phyloP scores from a whole-genome alignment of 2,888 invertebrate genomes.

The Danaus chrysippus region DNA sequence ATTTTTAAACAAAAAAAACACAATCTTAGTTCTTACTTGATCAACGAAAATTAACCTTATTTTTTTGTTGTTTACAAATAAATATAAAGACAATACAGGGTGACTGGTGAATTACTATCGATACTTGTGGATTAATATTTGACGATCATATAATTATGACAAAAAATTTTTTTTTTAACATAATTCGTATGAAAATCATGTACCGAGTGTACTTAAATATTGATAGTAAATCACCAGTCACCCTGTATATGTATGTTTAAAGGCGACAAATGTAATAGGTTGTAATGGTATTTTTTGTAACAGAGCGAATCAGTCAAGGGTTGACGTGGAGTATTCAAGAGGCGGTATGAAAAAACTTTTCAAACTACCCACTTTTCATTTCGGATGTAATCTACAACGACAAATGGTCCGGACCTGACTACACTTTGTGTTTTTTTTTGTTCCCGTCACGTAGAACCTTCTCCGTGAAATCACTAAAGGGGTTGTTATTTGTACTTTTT shows the following conservation, averaged over 20 bases:
- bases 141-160: no score
- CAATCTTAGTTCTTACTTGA: no score
- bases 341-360: slow-evolving; percentile 53
- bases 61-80: no score
- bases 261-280: not conserved
- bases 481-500: slow-evolving; percentile 11
- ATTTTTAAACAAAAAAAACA: not conserved
- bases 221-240: no score
- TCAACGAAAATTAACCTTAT: no score
- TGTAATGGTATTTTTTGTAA: not conserved
- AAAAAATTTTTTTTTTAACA: no score
- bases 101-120: no score
- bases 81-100: no score
- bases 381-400: slow-evolving; percentile 69
- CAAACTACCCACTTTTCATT: slow-evolving; percentile 73
- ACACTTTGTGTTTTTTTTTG: slow-evolving; percentile 35
- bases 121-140: no score
- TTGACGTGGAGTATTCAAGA: slow-evolving; percentile 61
- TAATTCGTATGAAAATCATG: no score
- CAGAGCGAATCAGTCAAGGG: slow-evolving; percentile 62
- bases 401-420: slow-evolving; percentile 70
- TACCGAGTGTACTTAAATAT: no score
- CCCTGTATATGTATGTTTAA: not conserved
- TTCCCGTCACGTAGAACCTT: slow-evolving; percentile 17
- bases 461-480: slow-evolving; percentile 22